Base-by-base conservation (phyloP, 2,888 invertebrate species). In the Drosophila monieri region DNA sequence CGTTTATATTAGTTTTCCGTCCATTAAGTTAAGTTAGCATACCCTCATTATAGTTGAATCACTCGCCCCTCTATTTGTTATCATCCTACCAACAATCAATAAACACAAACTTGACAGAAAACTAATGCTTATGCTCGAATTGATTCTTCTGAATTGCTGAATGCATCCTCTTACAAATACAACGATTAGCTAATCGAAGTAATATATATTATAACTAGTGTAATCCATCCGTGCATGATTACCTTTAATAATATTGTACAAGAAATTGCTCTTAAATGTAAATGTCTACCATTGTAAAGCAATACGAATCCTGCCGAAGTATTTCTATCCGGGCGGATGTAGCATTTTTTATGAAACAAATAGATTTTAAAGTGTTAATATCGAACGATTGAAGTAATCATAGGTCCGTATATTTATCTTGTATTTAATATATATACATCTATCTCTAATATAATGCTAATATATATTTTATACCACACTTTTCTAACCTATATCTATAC, bases 141-240 rank as follows among this genome's bases (percentile, higher is more conserved):
- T 71, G 71, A 59, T 66, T 72, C 71, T 72, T 72, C 71, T 72
- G 71, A 58, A 72, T 71, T 65, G 70, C 57, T 18, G 41, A 70
- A 70, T 35, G 27, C 35, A 46, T 61, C 56, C 49, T 27, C 56
- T 44, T 62, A 37, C n/a, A 70, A 47, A 43, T 30, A 60, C 21
- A 41, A 52, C 18, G 44, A 48, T 47, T 58, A 60, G 60, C 25
- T 61, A 47, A 58, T 41, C 47, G 60, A 23, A 49, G 46, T 52
- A 52, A 35, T 35, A 35, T 35, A n/a, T 18, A 60, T 32, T 18
- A 43, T 35, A 6, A n/a, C 61, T 56, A 44, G 35, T 30, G 48
- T 49, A 66, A 44, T 49, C 44, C 43, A 62, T 62, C 30, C 66
- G 27, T 69, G 68, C 54, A 69, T 46, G 37, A 62, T 23, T 44